phyloP scores from a whole-genome alignment of 1,140 invertebrate genomes.

The Procambarus virginalis region DNA sequence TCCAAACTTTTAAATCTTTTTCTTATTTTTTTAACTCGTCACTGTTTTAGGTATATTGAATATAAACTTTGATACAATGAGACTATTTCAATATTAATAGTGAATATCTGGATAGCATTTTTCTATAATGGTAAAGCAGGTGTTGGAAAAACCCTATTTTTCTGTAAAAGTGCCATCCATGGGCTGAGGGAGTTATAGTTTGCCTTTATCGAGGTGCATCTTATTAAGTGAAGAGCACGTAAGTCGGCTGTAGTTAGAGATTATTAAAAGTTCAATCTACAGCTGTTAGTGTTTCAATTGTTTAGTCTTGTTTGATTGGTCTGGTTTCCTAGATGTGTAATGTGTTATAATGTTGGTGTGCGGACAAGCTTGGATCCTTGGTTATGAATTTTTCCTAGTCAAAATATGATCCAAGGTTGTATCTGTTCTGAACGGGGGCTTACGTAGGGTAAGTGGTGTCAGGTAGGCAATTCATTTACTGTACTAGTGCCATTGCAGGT shows the following conservation, averaged over 20 bases:
- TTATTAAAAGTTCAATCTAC: neutral
- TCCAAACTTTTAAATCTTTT: too few relatives aligned
- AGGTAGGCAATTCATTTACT: conserved; percentile 17
- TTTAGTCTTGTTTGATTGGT: neutral
- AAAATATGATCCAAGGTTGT: conserved; percentile 52
- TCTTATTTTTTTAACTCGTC: neutral
- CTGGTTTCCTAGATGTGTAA: conserved; percentile 24
- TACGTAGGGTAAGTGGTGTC: conserved; percentile 24
- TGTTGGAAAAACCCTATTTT: neutral
- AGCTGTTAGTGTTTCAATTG: conserved; percentile 2
- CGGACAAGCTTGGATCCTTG: conserved; percentile 47
- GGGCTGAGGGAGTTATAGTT: neutral
- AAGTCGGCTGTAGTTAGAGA: neutral
- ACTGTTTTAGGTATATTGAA: neutral
- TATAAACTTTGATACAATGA: neutral
- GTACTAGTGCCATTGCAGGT: conserved; percentile 63
- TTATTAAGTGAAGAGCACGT: neutral
- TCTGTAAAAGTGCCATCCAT: neutral
- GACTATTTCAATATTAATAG: neutral
- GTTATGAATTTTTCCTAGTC: conserved; percentile 60
- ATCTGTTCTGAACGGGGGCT: conserved; percentile 28
- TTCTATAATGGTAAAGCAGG: neutral
- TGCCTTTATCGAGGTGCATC: neutral
- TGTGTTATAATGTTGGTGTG: conserved; percentile 15
- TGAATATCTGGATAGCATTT: neutral